phyloP scores from a whole-genome alignment of 2,797 vertebrate genomes.

The Lates japonicus region DNA sequence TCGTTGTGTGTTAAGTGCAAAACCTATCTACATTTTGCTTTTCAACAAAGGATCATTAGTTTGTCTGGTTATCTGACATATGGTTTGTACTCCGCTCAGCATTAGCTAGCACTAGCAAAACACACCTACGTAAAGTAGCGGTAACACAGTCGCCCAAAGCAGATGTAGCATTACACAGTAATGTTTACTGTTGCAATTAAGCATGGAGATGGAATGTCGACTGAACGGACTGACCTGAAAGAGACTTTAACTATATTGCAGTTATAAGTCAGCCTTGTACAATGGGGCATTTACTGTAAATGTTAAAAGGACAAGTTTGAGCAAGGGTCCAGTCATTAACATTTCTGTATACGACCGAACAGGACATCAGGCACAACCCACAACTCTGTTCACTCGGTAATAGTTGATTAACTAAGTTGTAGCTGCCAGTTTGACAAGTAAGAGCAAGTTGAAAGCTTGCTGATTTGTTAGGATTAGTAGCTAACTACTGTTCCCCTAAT shows the following conservation, averaged over 20 bases:
- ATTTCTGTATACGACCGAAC: background rate
- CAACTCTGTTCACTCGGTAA: background rate
- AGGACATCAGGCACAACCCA: background rate
- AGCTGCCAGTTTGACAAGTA: background rate
- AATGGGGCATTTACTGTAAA: background rate
- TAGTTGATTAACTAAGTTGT: background rate
- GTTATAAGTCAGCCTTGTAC: background rate
- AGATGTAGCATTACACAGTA: background rate
- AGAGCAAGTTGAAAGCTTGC: background rate
- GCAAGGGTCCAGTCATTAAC: background rate
- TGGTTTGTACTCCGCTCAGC: background rate
- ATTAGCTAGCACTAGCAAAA: slow-evolving; percentile 45
- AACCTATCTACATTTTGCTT: rapidly evolving
- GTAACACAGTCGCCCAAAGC: background rate
- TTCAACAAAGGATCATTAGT: background rate
- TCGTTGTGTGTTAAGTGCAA: background rate
- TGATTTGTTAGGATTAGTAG: background rate
- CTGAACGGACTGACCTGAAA: background rate
- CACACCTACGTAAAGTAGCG: slow-evolving; percentile 7
- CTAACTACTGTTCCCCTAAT: background rate
- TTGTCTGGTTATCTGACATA: background rate
- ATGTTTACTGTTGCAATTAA: background rate
- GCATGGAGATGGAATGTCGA: background rate
- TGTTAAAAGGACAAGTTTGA: background rate
- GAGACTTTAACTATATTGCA: no score